Conservation (phyloP, 2,113 vertebrate species). For the Poeciliopsis turrubarensis region DNA sequence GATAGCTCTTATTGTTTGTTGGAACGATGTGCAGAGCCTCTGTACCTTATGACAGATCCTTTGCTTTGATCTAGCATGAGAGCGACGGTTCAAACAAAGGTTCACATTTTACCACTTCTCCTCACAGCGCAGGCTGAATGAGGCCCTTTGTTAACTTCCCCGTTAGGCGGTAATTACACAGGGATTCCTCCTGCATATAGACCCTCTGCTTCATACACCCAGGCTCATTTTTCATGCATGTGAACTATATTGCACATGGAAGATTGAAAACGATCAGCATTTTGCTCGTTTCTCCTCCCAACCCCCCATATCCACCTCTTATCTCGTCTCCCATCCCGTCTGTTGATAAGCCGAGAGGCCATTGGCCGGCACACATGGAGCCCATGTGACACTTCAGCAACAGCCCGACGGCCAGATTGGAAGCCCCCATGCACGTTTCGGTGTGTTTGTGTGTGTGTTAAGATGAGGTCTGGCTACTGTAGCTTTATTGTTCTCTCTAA, state of each 20-base stretch:
- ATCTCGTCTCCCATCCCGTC: constrained; percentile 71
- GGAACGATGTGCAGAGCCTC: constrained; percentile 25
- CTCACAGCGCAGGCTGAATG: constrained; percentile 55
- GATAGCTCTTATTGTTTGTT: constrained; percentile 26
- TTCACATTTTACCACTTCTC: constrained; percentile 62
- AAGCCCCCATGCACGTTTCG: constrained; percentile 44
- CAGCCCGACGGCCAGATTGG: constrained; percentile 77
- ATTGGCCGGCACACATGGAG: constrained; percentile 71
- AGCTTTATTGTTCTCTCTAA: constrained; percentile 70
- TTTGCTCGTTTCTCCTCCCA: constrained; percentile 45
- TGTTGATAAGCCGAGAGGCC: constrained; percentile 74
- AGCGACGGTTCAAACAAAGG: constrained; percentile 71
- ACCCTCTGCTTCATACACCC: constrained; percentile 44
- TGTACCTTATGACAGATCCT: constrained; percentile 45
- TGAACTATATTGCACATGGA: constrained; percentile 27
- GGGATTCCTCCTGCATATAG: constrained; percentile 65
- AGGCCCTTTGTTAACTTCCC: constrained; percentile 69
- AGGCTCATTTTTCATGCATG: constrained; percentile 7
- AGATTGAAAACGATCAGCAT: constrained; percentile 22
- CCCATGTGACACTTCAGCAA: constrained; percentile 75
- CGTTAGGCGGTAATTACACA: constrained; percentile 72
- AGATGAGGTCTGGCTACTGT: constrained; percentile 66
- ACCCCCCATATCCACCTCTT: constrained; percentile 68
- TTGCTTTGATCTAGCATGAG: constrained; percentile 71
- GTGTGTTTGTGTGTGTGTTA: constrained; percentile 46